Evolutionary conservation across 1,140 invertebrate species (phyloP).

Genomic region (Pseudomyrmex concolor): DNA sequence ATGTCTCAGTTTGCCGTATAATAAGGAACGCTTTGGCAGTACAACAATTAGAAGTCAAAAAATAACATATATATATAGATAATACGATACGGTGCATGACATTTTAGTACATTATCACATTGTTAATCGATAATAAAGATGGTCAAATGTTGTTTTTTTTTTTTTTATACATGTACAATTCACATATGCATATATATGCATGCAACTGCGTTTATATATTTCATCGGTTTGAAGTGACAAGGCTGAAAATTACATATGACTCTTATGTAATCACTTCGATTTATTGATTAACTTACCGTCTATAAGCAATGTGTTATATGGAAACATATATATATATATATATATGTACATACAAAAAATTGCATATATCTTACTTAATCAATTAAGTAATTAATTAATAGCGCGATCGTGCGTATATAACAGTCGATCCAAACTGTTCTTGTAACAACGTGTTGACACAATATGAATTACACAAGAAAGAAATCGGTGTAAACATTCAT

Average conservation of each 20-base stretch:
- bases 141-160: constrained; percentile 30
- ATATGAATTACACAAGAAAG: no score
- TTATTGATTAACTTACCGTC: constrained; percentile 37
- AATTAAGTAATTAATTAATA: constrained; percentile 27
- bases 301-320: background rate
- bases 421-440: no score
- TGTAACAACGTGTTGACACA: no score
- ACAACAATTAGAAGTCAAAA: constrained; percentile 69
- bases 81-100: constrained; percentile 49
- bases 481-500: no score
- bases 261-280: constrained; percentile 36
- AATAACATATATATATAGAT: constrained; percentile 62
- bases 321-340: background rate
- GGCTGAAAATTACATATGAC: constrained; percentile 31
- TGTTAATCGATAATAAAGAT: constrained; percentile 62
- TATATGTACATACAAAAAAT: constrained; percentile 8
- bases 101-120: constrained; percentile 68
- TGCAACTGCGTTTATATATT: constrained; percentile 11
- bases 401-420: background rate
- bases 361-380: background rate
- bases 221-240: constrained; percentile 49
- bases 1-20: constrained; percentile 64
- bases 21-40: constrained; percentile 73
- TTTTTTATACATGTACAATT: constrained; percentile 47
- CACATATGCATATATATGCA: constrained; percentile 26